phyloP scores from a whole-genome alignment of 2,888 invertebrate genomes.

The Mesorhabditis sp. region DNA sequence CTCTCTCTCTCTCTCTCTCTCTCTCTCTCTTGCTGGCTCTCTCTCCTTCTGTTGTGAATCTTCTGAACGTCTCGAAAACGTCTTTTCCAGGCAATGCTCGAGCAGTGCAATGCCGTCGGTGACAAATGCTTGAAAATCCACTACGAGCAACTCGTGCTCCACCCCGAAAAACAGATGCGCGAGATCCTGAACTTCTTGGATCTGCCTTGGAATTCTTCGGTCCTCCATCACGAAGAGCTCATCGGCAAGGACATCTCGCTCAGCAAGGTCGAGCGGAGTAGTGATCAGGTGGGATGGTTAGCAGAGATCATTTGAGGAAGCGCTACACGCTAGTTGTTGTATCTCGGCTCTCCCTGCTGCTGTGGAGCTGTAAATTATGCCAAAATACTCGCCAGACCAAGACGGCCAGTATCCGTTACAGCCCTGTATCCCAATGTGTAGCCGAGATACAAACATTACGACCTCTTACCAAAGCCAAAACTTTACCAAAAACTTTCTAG shows the following conservation, averaged over 20 bases:
- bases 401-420: no score
- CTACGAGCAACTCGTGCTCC: constrained; percentile 93
- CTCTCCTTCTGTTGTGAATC: no score
- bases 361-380: no score
- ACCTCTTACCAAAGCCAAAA: not conserved
- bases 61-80: no score
- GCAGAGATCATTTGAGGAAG: no score
- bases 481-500: constrained; percentile 12
- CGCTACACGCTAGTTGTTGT: no score
- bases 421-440: no score
- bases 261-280: constrained; percentile 47
- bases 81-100: constrained; percentile 73
- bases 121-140: constrained; percentile 63
- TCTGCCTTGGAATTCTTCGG: constrained; percentile 89
- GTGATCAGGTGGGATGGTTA: constrained; percentile 24
- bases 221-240: constrained; percentile 92
- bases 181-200: constrained; percentile 82
- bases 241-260: constrained; percentile 73
- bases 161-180: constrained; percentile 83
- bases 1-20: no score
- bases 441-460: no score
- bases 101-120: constrained; percentile 70
- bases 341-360: no score
- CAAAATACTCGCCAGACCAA: no score
- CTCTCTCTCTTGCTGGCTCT: no score